Evolutionary conservation across 1,140 invertebrate genomes (phyloP), one percentile per base, ranked within the genome.

Genomic region (Camponotus floridanus): DNA sequence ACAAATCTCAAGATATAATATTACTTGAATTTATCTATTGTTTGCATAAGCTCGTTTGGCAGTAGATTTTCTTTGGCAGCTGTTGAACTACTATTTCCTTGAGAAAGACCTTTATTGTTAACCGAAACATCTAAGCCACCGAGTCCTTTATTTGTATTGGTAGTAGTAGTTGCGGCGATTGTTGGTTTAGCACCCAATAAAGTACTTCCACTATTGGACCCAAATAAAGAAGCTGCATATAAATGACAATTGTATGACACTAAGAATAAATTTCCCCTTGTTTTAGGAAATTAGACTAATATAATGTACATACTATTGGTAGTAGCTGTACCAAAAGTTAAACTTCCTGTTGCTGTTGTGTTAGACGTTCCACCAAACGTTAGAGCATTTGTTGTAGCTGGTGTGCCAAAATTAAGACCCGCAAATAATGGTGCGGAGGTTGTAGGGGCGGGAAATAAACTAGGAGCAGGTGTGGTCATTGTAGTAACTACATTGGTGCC

Each of bases 11-110:
- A 73, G 21, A 64, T 64, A 26, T 26, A 26, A 26, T 94, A 94
- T 95, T 95, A 96, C 96, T 96, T 96, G 89, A 96, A 96, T 85
- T 91, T 92, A 76, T 96, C 96, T 57, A 97, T 96, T 67, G 95
- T 96, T 85, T 95, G 94, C 65, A 95, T 93, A 57, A 98, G 96
- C 95, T 98, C 97, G 91, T 97, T 97, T 11, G 98, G 98, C 78
- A 98, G 95, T 71, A 95, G 92, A 80, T 96, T 97, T 90, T 97
- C 97, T 94, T 97, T 97, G 0, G 96, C 95, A 85, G 96, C 94
- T 48, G 96, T 96, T 68, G 96, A 96, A 92, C 95, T 96, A 90
- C 95, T 93, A 39, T 91, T 96, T 74, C 95, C 94, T 81, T 96
- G 95, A 3, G 95, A 95, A 70, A 94, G 91, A 78, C 95, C 96